Base-by-base conservation (phyloP, 2,797 vertebrate genomes). In the Sitta carolinensis region DNA sequence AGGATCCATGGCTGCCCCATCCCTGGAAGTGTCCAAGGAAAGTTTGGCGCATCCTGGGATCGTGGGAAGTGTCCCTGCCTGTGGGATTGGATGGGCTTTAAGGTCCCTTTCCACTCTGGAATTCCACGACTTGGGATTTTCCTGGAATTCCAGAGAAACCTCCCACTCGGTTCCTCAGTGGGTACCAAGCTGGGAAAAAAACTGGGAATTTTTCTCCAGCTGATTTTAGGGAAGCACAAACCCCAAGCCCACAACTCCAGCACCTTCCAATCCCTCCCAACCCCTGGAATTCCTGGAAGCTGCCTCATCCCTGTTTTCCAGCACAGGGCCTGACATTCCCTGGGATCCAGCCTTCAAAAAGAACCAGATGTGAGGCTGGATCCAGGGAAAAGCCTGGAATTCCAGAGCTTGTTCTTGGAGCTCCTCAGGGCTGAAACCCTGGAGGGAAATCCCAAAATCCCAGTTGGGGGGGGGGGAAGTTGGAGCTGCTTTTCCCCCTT, bases 371-470 rank as follows among this genome's bases (percentile, higher is more conserved):
- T 88, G 83, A 42, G 51, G 26, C 72, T 30, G 11, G 7, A 72
- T 78, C 70, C 89, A 22, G 26, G 12, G 55, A 89, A 43, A 55
- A 57, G 2, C 83, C 54, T 64, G 7, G 51, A 77, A 93, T 84
- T 43, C 59, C 6, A 0, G n/a, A 62, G 15, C 67, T 12, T 13
- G 7, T 9, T 22, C 3, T 32, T 45, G 32, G 26, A 52, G n/a
- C 83, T 59, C 29, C 72, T 62, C 62, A 34, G 76, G 25, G 34
- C 40, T 34, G 27, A n/a, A 89, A 38, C 42, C 2, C 0, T 22
- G 21, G 32, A 18, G 43, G 18, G 8, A 19, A 43, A 45, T 29
- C 25, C 45, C 66, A n/a, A 52, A 62, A 32, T 50, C 36, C 30
- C 27, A 4, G 5, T 26, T 36, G 32, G 3, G 10, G 10, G 22